These are phyloP conservation scores for Cabera pusaria DNA, from an alignment of 2,888 invertebrate species.

Conservation along the genomic window DNA sequence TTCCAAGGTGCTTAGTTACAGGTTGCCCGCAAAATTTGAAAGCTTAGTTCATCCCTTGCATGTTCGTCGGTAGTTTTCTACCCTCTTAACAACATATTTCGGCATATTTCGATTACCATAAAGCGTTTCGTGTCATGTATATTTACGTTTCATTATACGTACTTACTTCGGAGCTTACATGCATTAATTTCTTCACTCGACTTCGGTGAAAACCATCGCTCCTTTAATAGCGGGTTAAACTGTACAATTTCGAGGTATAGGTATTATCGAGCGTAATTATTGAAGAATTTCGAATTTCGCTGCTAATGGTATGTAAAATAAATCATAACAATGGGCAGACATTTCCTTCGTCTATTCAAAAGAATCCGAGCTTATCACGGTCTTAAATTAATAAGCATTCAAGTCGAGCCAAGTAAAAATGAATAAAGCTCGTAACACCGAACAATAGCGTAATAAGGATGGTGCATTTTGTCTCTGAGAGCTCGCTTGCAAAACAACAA, in stretches of 20 bases:
- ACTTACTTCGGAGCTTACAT: conserved; percentile 54
- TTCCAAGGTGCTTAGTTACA: conserved; percentile 67
- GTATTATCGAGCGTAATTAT: conserved; percentile 27
- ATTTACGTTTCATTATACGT: conserved; percentile 67
- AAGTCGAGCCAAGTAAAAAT: conserved; percentile 83
- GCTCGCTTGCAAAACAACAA: conserved; percentile 83
- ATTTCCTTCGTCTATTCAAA: conserved; percentile 77
- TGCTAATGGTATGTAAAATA: conserved; percentile 74
- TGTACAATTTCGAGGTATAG: conserved; percentile 14
- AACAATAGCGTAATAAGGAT: conserved; percentile 82
- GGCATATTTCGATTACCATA: conserved; percentile 83
- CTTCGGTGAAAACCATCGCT: conserved; percentile 30
- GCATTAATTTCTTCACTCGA: conserved; percentile 63
- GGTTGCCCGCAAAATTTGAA: conserved; percentile 73
- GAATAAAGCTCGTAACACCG: conserved; percentile 81
- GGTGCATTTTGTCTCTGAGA: conserved; percentile 82
- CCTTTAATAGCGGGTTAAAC: conserved; percentile 25
- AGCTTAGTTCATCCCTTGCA: conserved; percentile 79
- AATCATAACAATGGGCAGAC: conserved; percentile 76
- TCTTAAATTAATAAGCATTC: conserved; percentile 83
- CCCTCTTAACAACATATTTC: conserved; percentile 82
- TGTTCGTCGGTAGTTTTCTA: conserved; percentile 78
- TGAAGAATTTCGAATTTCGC: conserved; percentile 37
- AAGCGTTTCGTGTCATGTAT: conserved; percentile 79
- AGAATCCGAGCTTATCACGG: conserved; percentile 81